Base-by-base conservation (phyloP, 2,113 vertebrate species). In the Lynx canadensis region DNA sequence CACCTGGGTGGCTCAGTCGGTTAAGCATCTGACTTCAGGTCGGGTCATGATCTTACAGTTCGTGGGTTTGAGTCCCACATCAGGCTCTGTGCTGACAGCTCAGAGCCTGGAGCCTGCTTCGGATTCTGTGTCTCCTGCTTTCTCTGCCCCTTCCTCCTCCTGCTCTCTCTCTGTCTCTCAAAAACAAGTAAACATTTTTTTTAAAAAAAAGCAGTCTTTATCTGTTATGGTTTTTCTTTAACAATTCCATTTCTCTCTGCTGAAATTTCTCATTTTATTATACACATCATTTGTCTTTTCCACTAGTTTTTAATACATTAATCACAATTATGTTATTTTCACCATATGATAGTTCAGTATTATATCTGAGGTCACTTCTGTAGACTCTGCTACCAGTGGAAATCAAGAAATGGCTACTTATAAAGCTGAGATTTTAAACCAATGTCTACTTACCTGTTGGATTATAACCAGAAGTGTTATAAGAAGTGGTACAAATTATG, bases 1-100 rank as follows among this genome's bases (percentile, higher is more conserved):
- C 0, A 0, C 7, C 57, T 60, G 21, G 21, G 57, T 60, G 21
- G 19, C 57, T 60, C 7, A 23, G 57, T 60, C 2, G 3, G 7
- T 60, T 60, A 60, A 60, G 5, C 18, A 60, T 60, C 19, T 60
- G 57, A 60, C 21, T 60, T 60, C 21, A 8, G 57, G 6, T 60
- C 7, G 0, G 57, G 21, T 60, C 57, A 60, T 23, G 57, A 60
- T 60, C 57, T 60, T 21, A 60, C 2, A 3, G 57, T 23, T 60
- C 21, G 3, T 60, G 57, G 57, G 57, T 60, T 60, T 7, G 21
- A 60, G 57, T 23, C 21, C 7, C 7, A 8, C 7, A 23, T 21
- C 7, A 23, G 57, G 57, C 57, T 60, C 21, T 60, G 57, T 60
- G 57, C 57, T 60, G 21, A 23, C 57, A 60, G 57, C 21, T 60